Base-by-base conservation (phyloP, 2,888 invertebrate genomes). In the Ophion ventricosus region DNA sequence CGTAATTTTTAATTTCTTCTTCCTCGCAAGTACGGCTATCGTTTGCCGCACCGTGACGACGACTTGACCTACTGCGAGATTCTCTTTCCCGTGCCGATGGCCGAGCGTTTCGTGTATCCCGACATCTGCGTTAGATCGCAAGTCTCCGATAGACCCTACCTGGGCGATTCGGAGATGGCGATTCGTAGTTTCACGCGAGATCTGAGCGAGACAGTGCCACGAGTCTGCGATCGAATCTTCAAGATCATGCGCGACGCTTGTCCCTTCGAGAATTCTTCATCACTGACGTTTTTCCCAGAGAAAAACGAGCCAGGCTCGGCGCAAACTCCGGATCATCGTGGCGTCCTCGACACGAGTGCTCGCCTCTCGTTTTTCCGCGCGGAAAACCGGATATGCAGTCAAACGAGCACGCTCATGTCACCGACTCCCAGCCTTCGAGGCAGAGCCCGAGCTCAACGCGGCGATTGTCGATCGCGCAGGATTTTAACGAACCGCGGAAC, bases 11-110 rank as follows among this genome's bases (percentile, higher is more conserved):
- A 25, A 59, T 73, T 49, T 69, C 67, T 49, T 69, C 67, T 79
- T 73, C 59, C 54, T 63, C 88, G 88, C 54, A 66, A 93, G 93
- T 91, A 93, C 72, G 92, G 93, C 17, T 93, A 92, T 83, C 88
- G 88, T 10, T 86, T 93, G 61, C 93, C 93, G 14, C 89, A 91
- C 81, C 86, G 61, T 25, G 84, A 88, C 10, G 79, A 86, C 10
- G 90, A 83, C 26, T 87, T 91, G 72, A 76, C 91, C 20, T 93
- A 87, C 72, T 93, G 90, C 81, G 88, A 91, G 80, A 87, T 93
- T 4, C 86, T 88, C 67, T 93, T 93, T 80, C 86, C 88, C 4
- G 80, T 88, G 29, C 83, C 88, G 8, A 82, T 76, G 54, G 83
- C 84, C 20, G 72, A 82, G 8, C 26, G 74, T 67, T 92, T 90